These are phyloP conservation scores for Chorisops tibialis DNA, from an alignment of 2,888 invertebrate species.

Conservation along the genomic window DNA sequence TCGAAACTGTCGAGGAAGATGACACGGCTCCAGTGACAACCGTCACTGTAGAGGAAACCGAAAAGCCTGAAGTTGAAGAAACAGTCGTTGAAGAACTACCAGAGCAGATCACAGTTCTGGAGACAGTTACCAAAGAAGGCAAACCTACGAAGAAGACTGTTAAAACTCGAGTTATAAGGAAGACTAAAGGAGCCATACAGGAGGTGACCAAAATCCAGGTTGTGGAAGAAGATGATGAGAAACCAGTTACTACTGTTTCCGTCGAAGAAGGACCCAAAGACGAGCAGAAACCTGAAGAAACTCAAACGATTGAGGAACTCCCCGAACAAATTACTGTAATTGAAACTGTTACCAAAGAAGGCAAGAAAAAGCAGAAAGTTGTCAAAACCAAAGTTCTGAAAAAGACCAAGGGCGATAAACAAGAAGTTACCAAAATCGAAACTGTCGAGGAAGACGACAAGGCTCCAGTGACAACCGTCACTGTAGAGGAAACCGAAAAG, in stretches of 20 bases:
- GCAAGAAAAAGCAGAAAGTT: conserved; percentile 42
- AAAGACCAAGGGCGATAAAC: conserved; percentile 27
- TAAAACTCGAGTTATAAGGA: conserved; percentile 45
- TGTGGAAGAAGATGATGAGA: conserved; percentile 47
- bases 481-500: conserved; percentile 36
- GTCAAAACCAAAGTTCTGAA: conserved; percentile 37
- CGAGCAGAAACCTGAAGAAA: conserved; percentile 32
- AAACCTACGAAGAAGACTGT: conserved; percentile 40
- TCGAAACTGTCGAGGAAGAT: conserved; percentile 50
- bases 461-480: conserved; percentile 45
- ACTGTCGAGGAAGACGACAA: conserved; percentile 50
- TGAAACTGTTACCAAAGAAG: conserved; percentile 38
- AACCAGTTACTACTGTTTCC: conserved; percentile 41
- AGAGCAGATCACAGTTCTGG: conserved; percentile 40
- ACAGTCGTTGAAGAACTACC: conserved; percentile 29
- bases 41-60: conserved; percentile 40
- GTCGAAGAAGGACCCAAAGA: conserved; percentile 28
- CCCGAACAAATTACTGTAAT: conserved; percentile 38
- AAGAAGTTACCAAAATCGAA: conserved; percentile 50
- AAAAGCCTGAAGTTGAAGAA: background rate
- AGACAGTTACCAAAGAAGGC: conserved; percentile 36
- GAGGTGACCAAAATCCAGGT: conserved; percentile 49
- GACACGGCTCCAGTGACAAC: conserved; percentile 51
- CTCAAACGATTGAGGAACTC: conserved; percentile 33
- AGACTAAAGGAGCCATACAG: conserved; percentile 37